Conservation (phyloP, 1,140 invertebrate species). For the Trichoplusia ni region DNA sequence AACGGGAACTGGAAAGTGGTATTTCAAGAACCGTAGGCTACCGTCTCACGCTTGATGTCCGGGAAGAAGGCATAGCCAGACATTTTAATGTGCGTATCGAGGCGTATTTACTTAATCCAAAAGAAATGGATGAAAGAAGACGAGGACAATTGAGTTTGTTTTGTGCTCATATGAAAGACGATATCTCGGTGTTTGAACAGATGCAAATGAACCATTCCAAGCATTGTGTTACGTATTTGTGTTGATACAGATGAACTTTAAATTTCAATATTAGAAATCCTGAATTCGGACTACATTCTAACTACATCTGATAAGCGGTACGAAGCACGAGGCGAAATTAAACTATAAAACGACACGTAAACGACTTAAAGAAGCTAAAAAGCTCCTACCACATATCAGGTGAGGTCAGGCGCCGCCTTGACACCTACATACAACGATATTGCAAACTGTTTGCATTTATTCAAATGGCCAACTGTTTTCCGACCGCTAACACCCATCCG, state of each 20-base stretch:
- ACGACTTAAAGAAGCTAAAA: neutral
- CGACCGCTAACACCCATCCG: slow-evolving; percentile 23
- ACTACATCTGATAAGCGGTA: too few species aligned
- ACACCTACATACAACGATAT: slow-evolving; percentile 19
- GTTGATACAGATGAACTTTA: neutral
- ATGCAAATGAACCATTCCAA: neutral
- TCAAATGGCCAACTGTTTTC: slow-evolving; percentile 19
- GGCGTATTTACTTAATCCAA: neutral
- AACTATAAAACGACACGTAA: neutral
- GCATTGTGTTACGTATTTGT: neutral
- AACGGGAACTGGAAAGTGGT: slow-evolving; percentile 45
- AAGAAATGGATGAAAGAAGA: neutral
- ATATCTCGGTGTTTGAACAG: neutral
- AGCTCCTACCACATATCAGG: neutral
- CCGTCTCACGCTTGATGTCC: neutral
- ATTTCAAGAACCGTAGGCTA: slow-evolving; percentile 19
- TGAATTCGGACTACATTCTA: neutral
- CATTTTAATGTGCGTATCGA: too few species aligned
- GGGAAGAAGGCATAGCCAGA: too few species aligned
- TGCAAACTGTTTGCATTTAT: slow-evolving; percentile 30
- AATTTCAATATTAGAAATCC: neutral
- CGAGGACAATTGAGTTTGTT: neutral
- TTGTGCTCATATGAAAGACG: neutral
- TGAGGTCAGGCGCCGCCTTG: slow-evolving; percentile 1
- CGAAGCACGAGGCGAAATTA: too few species aligned